Conservation (phyloP, 2,113 vertebrate genomes). For the Tringa solitaria region DNA sequence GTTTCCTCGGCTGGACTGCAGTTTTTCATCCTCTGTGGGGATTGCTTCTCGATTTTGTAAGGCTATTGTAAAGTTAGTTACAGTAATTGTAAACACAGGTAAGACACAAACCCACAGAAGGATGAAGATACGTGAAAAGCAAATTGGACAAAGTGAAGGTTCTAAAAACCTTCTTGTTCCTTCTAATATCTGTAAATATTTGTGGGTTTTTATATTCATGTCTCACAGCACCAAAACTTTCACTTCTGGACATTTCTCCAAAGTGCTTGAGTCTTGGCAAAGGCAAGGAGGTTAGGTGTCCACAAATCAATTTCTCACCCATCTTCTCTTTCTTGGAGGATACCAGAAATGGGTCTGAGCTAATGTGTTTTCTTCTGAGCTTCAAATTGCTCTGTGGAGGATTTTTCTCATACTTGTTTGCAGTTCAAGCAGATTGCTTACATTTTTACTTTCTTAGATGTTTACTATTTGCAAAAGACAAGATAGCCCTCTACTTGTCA, state of each 20-base stretch:
- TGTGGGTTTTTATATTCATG: not conserved
- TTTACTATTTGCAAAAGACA: not conserved
- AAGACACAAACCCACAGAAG: not conserved
- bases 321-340: not conserved
- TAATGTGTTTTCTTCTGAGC: not conserved
- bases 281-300: not conserved
- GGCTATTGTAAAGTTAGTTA: not conserved
- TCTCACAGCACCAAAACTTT: not conserved
- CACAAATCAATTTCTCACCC: not conserved
- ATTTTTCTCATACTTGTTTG: not conserved
- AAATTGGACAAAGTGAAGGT: not conserved
- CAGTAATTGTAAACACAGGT: not conserved
- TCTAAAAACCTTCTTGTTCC: not conserved
- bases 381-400: not conserved
- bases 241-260: not conserved
- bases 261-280: not conserved
- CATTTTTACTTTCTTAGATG: not conserved
- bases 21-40: not conserved
- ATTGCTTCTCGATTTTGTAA: not conserved
- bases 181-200: not conserved
- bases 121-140: not conserved
- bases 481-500: not conserved
- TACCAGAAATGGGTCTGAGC: no score
- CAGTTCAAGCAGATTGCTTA: not conserved
- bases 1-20: not conserved